These are phyloP conservation scores for Sapayoa aenigma DNA, from an alignment of 2,113 vertebrate genomes.

Conservation along the genomic window DNA sequence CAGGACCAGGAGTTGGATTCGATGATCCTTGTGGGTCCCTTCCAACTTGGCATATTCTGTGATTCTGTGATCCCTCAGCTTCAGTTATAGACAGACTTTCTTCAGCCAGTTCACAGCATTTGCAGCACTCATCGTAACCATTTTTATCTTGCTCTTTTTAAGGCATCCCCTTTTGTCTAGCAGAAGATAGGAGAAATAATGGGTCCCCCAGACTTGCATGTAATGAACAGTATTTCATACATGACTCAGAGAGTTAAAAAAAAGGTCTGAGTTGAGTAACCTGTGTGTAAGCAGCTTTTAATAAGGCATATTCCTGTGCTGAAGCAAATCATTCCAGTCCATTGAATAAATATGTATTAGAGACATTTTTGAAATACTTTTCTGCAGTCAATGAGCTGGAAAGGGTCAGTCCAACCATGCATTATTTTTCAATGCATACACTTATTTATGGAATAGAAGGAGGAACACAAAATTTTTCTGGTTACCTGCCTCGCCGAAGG, in stretches of 20 bases:
- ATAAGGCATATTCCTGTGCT: slow-evolving; percentile 45
- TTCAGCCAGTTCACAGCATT: not conserved
- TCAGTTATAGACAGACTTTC: not conserved
- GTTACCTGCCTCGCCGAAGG: not conserved
- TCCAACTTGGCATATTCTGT: not conserved
- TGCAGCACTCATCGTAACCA: not conserved
- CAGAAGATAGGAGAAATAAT: slow-evolving; percentile 18
- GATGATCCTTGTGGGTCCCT: not conserved
- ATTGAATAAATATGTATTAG: slow-evolving; percentile 71
- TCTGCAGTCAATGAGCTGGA: slow-evolving; percentile 61
- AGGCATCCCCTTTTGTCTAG: not conserved
- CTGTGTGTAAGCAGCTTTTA: slow-evolving; percentile 61
- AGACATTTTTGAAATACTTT: slow-evolving; percentile 72
- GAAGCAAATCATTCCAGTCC: slow-evolving; percentile 59
- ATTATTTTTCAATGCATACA: slow-evolving; percentile 48
- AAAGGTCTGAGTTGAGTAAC: slow-evolving; percentile 15
- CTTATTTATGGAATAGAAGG: slow-evolving; percentile 64
- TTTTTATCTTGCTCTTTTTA: not conserved
- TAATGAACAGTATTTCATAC: slow-evolving; percentile 53
- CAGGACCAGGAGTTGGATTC: not conserved
- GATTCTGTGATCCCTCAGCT: not conserved
- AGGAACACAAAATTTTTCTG: not conserved
- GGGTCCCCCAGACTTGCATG: not conserved
- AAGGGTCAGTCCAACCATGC: slow-evolving; percentile 60
- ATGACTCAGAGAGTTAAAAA: not conserved